These are phyloP conservation scores for Pelochelys cantorii DNA, from an alignment of 2,797 vertebrate species.

Conservation along the genomic window DNA sequence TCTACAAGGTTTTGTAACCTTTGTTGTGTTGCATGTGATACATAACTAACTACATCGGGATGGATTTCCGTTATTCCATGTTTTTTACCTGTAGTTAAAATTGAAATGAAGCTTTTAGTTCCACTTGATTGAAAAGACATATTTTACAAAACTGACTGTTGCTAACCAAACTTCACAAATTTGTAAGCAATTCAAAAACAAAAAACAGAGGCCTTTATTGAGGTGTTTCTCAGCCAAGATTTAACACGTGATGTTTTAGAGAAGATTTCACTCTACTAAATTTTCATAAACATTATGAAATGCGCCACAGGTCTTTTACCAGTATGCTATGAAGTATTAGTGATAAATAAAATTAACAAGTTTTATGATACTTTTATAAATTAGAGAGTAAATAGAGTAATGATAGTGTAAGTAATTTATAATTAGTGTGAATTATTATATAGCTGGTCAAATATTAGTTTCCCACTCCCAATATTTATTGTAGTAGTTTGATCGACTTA, in stretches of 20 bases:
- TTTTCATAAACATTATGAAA: not conserved
- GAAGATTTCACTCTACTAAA: not conserved
- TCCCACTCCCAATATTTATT: not conserved
- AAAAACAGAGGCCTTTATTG: not conserved
- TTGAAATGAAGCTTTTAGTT: not conserved
- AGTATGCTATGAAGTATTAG: not conserved
- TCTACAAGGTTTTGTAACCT: slow-evolving; percentile 92
- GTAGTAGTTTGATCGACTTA: not conserved
- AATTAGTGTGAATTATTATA: not conserved
- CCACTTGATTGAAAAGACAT: not conserved
- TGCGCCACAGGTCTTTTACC: not conserved
- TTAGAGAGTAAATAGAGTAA: not conserved
- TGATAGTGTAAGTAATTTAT: not conserved
- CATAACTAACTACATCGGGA: slow-evolving; percentile 91
- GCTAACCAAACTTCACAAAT: not conserved
- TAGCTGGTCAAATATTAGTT: not conserved
- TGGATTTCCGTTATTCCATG: slow-evolving; percentile 92
- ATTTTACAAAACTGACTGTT: not conserved
- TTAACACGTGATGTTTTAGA: not conserved
- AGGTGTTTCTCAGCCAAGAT: not conserved
- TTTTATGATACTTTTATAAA: not conserved
- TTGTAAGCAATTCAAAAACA: not conserved
- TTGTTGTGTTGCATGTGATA: slow-evolving; percentile 93
- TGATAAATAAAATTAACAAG: not conserved
- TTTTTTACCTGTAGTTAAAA: slow-evolving; percentile 85